phyloP scores from a whole-genome alignment of 2,113 vertebrate species.

The Odobenus rosmarus region DNA sequence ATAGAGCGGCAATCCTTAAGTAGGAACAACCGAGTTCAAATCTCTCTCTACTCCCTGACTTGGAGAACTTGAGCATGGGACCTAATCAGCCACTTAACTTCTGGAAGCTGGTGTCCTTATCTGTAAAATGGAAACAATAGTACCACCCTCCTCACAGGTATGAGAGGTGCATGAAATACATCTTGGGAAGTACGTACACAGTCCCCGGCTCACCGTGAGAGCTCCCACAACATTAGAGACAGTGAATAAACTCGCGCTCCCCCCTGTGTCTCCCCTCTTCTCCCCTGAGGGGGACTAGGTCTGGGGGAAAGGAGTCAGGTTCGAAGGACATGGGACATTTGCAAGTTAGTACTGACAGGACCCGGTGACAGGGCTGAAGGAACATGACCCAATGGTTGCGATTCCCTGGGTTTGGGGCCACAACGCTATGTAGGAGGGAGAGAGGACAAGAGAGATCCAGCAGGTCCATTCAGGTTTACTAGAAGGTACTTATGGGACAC shows the following conservation, averaged over 20 bases:
- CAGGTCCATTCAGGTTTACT: rapidly evolving
- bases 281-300: neutral
- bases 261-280: neutral
- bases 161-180: neutral
- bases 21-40: neutral
- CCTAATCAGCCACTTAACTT: neutral
- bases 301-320: neutral
- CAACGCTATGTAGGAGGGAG: neutral
- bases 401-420: neutral
- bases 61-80: neutral
- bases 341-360: neutral
- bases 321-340: neutral
- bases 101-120: neutral
- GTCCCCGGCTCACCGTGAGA: neutral
- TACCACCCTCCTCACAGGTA: neutral
- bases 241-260: rapidly evolving
- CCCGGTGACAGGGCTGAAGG: neutral
- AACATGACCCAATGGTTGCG: neutral
- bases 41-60: too few species aligned
- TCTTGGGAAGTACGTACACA: rapidly evolving
- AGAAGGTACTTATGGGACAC: neutral
- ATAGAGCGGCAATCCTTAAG: neutral
- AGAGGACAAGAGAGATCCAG: too few species aligned
- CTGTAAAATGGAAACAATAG: neutral
- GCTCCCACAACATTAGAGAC: neutral